Evolutionary conservation across 1,140 invertebrate species (phyloP), one percentile per base, ranked within the genome.

Genomic region (Trichomalopsis sarcophagae): DNA sequence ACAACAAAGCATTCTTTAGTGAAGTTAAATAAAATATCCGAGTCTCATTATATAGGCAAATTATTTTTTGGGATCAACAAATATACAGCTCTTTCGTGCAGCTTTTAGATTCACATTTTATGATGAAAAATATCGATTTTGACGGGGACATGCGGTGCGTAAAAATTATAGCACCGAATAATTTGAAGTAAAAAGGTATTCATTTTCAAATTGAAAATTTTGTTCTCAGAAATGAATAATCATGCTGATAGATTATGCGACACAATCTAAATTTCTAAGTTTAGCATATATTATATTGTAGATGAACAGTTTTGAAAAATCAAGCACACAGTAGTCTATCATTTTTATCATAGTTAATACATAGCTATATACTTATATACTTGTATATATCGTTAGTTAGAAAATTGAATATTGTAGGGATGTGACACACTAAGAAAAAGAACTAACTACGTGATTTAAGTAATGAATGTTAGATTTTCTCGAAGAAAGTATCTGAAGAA

Each of bases 251-350:
- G 21, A n/a, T 33, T 75, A 36, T 75, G 33, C 21, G 21, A 75
- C 14, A 40, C 73, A 75, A 75, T 13, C 73, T 75, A 75, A 75
- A 40, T 10, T 75, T 44, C 73, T 40, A 75, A 75, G 10, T 40
- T 75, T 62, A 62, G 55, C 55, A 62, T 62, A 62, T 50, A 50
- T n/a, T 50, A 50, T 62, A 62, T 62, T 62, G 6, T 62, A 62
- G 55, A 55, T 55, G 50, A 21, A 62, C 21, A 62, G 4, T 21
- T 62, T 62, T n/a, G 17, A 62, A 62, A 62, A 62, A 62, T 62
- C 55, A 62, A 62, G 55, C 55, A 62, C 55, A 62, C 17, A 62
- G 21, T 62, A 62, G 7, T 62, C 55, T 62, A 62, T 62, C 6
- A n/a, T n/a, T 62, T 62, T 62, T 62, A 21, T 21, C 2, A 62